Percentiles rank a stretch among this genome's conserved stretches.
phyloP scores from a whole-genome alignment of 1,140 invertebrate genomes.

The Ylistrum balloti region DNA sequence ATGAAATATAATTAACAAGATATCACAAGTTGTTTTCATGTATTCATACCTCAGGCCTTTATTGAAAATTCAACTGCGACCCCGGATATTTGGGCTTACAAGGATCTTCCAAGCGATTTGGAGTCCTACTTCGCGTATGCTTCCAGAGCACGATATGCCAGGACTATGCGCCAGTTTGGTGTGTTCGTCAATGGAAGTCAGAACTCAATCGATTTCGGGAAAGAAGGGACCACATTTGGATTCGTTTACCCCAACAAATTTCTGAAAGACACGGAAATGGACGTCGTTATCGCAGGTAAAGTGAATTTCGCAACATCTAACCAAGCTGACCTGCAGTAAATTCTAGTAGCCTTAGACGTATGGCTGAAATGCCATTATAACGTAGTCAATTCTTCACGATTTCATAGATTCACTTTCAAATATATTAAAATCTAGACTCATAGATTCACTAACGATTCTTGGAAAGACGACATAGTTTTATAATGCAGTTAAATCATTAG shows the following conservation, averaged over 20 bases:
- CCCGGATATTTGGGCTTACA: constrained; percentile 56
- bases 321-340: too few relatives aligned
- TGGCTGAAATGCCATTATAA: too few relatives aligned
- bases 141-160: neutral
- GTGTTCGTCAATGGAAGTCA: constrained; percentile 50
- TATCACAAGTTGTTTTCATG: neutral
- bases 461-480: too few relatives aligned
- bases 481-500: too few relatives aligned
- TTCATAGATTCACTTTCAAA: too few relatives aligned
- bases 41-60: constrained; percentile 41
- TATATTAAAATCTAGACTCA: too few relatives aligned
- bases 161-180: constrained; percentile 56
- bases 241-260: constrained; percentile 51
- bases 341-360: too few relatives aligned
- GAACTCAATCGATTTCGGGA: constrained; percentile 16
- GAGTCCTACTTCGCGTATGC: neutral
- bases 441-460: too few relatives aligned
- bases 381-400: too few relatives aligned
- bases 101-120: constrained; percentile 18
- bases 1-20: too few relatives aligned
- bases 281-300: constrained; percentile 48
- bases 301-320: too few relatives aligned
- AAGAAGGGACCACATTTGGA: neutral
- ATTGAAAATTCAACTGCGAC: constrained; percentile 43
- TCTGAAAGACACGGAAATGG: constrained; percentile 44